Evolutionary conservation across 2,888 invertebrate genomes (phyloP), one percentile per base, ranked within the genome.

Genomic region (Adineta ricciae): DNA sequence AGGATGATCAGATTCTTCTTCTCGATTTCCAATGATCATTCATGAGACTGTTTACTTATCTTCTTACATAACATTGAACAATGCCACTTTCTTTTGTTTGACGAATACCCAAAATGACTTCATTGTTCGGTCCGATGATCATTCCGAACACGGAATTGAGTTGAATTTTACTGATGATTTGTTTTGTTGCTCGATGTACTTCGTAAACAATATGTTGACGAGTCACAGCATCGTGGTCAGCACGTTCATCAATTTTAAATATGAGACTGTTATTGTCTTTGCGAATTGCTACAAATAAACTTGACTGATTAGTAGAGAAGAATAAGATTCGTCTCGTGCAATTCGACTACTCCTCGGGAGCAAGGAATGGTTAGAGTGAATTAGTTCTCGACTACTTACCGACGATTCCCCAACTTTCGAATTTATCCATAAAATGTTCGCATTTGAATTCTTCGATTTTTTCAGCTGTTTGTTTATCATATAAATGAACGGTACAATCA

Each of bases 331-430:
- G n/a, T n/a, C n/a, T n/a, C n/a, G n/a, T n/a, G n/a, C n/a, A n/a
- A 49, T 49, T 49, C 14, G 49, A 11, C 14, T 49, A 8, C 49
- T 11, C 14, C 49, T 49, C 9, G 49, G 49, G 49, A 49, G 49
- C 14, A 14, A 11, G 49, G 49, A 14, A 11, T 8, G 14, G 14
- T 11, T 8, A 8, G 49, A 49, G 14, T 11, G 14, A 14, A 14
- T 11, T 49, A 49, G 49, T 49, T 11, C 49, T 14, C 49, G 14
- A 8, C 8, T 14, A 11, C 49, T 49, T 36, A 78, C 78, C 78
- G 14, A 78, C n/a, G n/a, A 78, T 78, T n/a, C 78, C 78, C 78
- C 78, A 78, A 41, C 41, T 41, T 78, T 78, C 78, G 41, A n/a
- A 78, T 41, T 24, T 41, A 78, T 78, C 78, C 38, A 78, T 78